Percentiles rank a stretch among this genome's conserved stretches.
These are phyloP conservation scores for Macrophya annulata DNA, from an alignment of 2,888 invertebrate species.

Conservation along the genomic window DNA sequence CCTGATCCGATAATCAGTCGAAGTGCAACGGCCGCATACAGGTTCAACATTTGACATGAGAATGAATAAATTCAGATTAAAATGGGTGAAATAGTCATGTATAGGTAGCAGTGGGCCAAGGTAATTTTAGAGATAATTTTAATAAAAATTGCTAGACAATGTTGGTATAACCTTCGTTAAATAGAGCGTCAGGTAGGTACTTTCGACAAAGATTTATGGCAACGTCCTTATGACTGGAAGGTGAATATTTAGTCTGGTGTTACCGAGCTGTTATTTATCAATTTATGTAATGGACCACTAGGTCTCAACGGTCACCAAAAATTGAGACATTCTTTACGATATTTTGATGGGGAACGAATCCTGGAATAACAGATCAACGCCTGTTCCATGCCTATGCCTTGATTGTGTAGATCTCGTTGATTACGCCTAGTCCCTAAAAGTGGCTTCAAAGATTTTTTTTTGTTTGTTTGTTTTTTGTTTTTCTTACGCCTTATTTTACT, in stretches of 20 bases:
- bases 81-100: background rate
- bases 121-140: slow-evolving; percentile 16
- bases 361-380: background rate
- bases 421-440: background rate
- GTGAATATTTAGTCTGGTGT: background rate
- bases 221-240: background rate
- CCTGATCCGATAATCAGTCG: background rate
- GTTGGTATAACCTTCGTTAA: slow-evolving; percentile 14
- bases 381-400: background rate
- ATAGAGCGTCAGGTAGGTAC: background rate
- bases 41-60: background rate
- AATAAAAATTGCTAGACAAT: background rate
- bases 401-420: background rate
- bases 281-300: background rate
- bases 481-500: background rate
- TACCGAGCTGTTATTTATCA: background rate
- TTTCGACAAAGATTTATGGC: slow-evolving; percentile 1
- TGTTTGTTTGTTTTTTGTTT: background rate
- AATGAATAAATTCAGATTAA: background rate
- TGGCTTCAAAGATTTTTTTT: background rate
- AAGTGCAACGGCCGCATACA: background rate
- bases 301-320: background rate
- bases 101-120: background rate
- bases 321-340: background rate
- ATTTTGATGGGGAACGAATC: background rate